phyloP scores from a whole-genome alignment of 2,888 invertebrate genomes.

The Baronia brevicornis region DNA sequence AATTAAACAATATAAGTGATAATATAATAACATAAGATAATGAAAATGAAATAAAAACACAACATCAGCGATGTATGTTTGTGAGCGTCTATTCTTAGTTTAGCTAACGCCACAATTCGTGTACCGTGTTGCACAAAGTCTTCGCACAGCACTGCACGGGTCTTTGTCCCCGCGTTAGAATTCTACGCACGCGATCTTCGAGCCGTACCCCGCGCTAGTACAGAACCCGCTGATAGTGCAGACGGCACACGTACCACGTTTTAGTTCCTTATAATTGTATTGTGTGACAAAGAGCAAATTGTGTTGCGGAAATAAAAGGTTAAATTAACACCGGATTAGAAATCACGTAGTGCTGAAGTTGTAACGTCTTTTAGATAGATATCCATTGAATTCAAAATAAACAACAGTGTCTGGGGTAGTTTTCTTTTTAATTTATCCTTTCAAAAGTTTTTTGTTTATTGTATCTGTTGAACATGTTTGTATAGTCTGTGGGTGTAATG shows the following conservation, averaged over 20 bases:
- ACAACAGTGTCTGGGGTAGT: background rate
- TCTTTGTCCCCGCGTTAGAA: constrained; percentile 18
- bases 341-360: constrained; percentile 4
- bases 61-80: no score
- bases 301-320: constrained; percentile 22
- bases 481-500: no score
- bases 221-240: constrained; percentile 5
- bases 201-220: constrained; percentile 1
- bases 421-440: background rate
- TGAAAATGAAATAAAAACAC: no score
- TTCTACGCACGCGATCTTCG: constrained; percentile 14
- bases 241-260: constrained; percentile 47
- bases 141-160: constrained; percentile 7
- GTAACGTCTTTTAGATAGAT: background rate
- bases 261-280: constrained; percentile 22
- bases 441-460: no score
- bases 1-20: no score
- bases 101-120: constrained; percentile 2
- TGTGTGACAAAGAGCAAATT: constrained; percentile 10
- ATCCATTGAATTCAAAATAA: background rate
- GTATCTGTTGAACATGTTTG: no score
- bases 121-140: constrained; percentile 6
- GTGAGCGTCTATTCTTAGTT: background rate
- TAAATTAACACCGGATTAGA: constrained; percentile 5
- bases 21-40: no score